Evolutionary conservation across 2,113 vertebrate genomes (phyloP).

Genomic region (Neogale vison): DNA sequence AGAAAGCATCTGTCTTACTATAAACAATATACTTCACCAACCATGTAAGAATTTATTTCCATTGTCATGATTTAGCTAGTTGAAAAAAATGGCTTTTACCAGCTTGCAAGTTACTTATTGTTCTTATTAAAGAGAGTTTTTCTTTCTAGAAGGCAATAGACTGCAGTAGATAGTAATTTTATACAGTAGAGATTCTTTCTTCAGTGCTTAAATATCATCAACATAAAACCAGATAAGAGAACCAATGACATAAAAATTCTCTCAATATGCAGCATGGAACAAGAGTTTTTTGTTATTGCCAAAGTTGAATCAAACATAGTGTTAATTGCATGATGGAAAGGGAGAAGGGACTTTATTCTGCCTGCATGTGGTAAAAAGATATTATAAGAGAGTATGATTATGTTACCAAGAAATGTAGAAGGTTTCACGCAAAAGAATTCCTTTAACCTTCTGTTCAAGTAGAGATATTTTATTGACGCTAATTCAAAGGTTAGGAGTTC

Average conservation of each 20-base stretch:
- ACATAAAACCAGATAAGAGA: conserved; percentile 33
- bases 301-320: background rate
- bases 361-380: background rate
- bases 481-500: background rate
- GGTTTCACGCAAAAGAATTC: background rate
- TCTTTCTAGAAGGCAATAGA: conserved; percentile 24
- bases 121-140: conserved; percentile 65
- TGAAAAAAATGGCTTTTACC: conserved; percentile 74
- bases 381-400: background rate
- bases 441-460: background rate
- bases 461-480: background rate
- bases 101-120: conserved; percentile 59
- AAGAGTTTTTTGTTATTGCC: background rate
- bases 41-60: conserved; percentile 74
- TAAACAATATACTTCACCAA: conserved; percentile 69
- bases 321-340: background rate
- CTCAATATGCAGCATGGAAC: background rate
- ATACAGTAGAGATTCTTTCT: background rate
- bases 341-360: background rate
- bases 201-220: background rate
- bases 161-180: conserved; percentile 39
- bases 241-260: background rate
- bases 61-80: conserved; percentile 69
- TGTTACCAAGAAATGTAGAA: background rate
- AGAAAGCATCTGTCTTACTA: conserved; percentile 78